Evolutionary conservation across 2,797 vertebrate genomes (phyloP).

Genomic region (Picus viridis): DNA sequence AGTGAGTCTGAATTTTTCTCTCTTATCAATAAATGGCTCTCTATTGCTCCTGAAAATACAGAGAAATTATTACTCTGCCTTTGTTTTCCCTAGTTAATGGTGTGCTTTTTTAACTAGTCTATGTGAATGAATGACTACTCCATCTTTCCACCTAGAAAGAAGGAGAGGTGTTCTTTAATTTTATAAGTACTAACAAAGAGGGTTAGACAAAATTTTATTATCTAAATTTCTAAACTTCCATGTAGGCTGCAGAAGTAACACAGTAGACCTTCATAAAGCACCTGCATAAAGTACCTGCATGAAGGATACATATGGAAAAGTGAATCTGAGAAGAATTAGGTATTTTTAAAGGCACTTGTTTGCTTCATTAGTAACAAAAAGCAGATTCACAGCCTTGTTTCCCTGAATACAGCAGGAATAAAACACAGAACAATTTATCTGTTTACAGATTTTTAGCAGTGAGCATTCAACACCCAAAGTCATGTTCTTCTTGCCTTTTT

Average conservation of each 20-base stretch:
- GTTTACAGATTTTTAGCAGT: background rate
- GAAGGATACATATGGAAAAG: background rate
- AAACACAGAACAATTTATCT: background rate
- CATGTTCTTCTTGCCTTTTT: background rate
- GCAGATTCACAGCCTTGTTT: background rate
- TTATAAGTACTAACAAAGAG: background rate
- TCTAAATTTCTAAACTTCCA: background rate
- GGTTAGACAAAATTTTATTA: background rate
- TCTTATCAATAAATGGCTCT: background rate
- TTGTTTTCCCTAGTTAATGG: background rate
- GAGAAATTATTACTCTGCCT: background rate
- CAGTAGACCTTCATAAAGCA: background rate
- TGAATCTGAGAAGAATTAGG: background rate
- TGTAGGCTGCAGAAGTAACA: background rate
- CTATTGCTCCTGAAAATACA: background rate
- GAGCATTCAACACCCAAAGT: background rate
- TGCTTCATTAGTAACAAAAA: background rate
- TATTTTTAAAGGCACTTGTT: background rate
- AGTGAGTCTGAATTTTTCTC: slow-evolving; percentile 78
- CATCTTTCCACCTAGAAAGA: background rate
- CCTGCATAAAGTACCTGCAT: background rate
- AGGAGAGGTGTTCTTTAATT: background rate
- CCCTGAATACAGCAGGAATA: background rate
- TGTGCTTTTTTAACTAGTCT: background rate
- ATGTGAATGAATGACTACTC: background rate